Evolutionary conservation across 2,113 vertebrate genomes (phyloP).

Genomic region (Coptodon bakossiorum): DNA sequence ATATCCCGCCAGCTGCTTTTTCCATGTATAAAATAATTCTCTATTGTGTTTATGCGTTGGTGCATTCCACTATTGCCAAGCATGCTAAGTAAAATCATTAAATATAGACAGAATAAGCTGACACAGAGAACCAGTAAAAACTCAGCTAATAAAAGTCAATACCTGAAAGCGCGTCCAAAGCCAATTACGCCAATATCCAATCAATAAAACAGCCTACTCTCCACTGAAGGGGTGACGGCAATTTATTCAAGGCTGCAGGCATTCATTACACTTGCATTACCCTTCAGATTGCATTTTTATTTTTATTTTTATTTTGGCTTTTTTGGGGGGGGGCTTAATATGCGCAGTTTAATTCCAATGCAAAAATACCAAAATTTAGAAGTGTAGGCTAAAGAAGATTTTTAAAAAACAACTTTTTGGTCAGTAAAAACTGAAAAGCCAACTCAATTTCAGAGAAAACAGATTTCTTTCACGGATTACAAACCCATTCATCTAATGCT

Average conservation of each 20-base stretch:
- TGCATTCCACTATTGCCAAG: background rate
- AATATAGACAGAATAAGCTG: background rate
- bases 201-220: conserved; percentile 10
- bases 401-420: background rate
- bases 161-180: conserved; percentile 5
- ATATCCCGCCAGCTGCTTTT: background rate
- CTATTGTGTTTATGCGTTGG: background rate
- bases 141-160: conserved; percentile 17
- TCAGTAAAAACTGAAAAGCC: background rate
- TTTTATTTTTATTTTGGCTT: background rate
- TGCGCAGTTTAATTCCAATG: background rate
- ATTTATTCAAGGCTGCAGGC: conserved; percentile 18
- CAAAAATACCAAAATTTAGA: background rate
- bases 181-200: conserved; percentile 31
- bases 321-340: rapidly evolving
- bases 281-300: background rate
- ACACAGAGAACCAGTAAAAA: background rate
- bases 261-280: background rate
- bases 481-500: background rate
- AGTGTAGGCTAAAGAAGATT: background rate
- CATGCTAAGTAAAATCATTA: background rate
- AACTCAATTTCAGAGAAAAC: background rate
- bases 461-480: background rate
- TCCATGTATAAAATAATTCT: background rate
- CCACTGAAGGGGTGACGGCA: background rate